These are phyloP conservation scores for Cynopterus brachyotis DNA, from an alignment of 2,113 vertebrate genomes.

Conservation along the genomic window DNA sequence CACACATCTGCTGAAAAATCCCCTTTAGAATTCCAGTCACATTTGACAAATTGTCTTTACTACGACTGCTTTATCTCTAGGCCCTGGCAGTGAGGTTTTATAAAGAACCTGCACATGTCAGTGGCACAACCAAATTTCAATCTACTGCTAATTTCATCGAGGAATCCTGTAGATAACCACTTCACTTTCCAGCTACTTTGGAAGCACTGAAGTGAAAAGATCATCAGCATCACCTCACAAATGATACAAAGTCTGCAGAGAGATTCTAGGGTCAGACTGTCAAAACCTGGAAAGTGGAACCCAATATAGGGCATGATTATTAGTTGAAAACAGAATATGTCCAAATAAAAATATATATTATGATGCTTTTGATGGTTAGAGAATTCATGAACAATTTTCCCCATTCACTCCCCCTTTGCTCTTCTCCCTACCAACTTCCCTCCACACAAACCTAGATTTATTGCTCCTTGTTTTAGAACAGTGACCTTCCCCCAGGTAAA, in stretches of 20 bases:
- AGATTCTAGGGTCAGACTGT: neutral
- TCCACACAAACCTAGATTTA: neutral
- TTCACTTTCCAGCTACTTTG: neutral
- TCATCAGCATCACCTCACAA: neutral
- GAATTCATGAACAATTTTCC: neutral
- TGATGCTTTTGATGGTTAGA: neutral
- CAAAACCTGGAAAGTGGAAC: neutral
- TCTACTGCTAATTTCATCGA: constrained; percentile 32
- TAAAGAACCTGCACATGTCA: neutral
- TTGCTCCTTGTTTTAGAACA: neutral
- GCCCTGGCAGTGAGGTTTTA: constrained; percentile 28
- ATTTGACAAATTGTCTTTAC: constrained; percentile 53
- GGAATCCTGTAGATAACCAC: neutral
- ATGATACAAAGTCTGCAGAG: neutral
- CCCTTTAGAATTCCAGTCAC: constrained; percentile 17
- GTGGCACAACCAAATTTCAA: neutral
- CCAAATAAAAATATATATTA: neutral
- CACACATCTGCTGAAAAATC: constrained; percentile 60
- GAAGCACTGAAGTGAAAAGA: neutral
- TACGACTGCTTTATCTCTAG: neutral
- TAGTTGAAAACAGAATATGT: neutral
- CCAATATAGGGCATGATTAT: neutral
- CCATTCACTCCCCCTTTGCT: neutral
- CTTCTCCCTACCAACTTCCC: neutral
- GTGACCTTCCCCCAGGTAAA: neutral